Evolutionary conservation across 1,140 invertebrate species (phyloP).

Genomic region (Drosophila nannoptera): DNA sequence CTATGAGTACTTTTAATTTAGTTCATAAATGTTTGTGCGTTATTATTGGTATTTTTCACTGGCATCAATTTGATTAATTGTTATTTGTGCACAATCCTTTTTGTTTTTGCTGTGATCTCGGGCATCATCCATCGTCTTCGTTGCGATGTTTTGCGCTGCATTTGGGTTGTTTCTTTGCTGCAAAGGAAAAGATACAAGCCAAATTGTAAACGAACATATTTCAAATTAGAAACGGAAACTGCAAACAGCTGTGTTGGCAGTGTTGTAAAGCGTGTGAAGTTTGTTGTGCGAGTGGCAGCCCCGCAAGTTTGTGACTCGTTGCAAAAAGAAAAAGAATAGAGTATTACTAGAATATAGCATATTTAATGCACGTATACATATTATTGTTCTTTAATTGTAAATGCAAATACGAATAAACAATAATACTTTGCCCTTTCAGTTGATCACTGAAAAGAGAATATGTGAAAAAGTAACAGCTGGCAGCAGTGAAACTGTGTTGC

Average conservation of each 20-base stretch:
- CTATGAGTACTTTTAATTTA: background rate
- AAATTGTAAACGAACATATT: constrained; percentile 8
- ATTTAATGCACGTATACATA: constrained; percentile 1
- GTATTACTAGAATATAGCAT: background rate
- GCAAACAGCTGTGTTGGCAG: constrained; percentile 28
- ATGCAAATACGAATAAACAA: background rate
- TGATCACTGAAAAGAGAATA: background rate
- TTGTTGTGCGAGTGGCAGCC: constrained; percentile 28
- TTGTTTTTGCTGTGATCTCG: constrained; percentile 32
- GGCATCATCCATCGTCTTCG: constrained; percentile 44
- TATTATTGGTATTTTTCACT: constrained; percentile 35
- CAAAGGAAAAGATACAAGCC: background rate
- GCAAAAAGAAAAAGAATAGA: background rate
- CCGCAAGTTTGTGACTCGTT: background rate
- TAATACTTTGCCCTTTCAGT: constrained; percentile 15
- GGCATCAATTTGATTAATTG: constrained; percentile 24
- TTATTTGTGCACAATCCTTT: constrained; percentile 33
- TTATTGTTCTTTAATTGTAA: background rate
- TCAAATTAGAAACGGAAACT: constrained; percentile 33
- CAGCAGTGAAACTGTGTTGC: constrained; percentile 27
- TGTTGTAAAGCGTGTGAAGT: constrained; percentile 27
- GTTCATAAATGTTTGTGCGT: constrained; percentile 3
- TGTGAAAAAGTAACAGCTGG: constrained; percentile 21
- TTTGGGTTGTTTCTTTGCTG: constrained; percentile 30
- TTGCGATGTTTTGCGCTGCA: constrained; percentile 32